Evolutionary conservation across 2,797 vertebrate genomes (phyloP).

Genomic region (Xiphorhynchus erythropygius): DNA sequence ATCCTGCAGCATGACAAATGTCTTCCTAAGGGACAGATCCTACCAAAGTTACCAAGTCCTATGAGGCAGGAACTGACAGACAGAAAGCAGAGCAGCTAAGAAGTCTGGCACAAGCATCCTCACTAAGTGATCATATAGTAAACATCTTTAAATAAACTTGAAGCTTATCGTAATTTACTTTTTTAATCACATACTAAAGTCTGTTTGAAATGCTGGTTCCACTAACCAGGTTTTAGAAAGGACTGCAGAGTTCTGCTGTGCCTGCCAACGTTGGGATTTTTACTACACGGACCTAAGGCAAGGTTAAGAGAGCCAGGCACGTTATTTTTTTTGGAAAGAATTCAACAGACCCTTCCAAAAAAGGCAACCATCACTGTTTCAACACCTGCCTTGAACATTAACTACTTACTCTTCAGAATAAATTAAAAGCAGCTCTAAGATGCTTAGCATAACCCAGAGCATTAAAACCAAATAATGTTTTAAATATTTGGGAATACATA

Average conservation of each 20-base stretch:
- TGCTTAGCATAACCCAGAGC: neutral
- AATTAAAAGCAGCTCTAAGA: slow-evolving; percentile 1
- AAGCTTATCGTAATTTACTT: neutral
- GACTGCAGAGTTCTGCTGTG: slow-evolving; percentile 50
- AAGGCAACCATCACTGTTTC: slow-evolving; percentile 74
- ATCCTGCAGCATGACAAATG: slow-evolving; percentile 26
- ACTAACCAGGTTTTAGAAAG: slow-evolving; percentile 55
- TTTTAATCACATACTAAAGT: neutral
- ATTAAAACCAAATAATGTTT: neutral
- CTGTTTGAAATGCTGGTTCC: slow-evolving; percentile 53
- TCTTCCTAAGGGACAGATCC: slow-evolving; percentile 51
- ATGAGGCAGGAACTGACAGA: neutral
- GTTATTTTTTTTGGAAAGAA: slow-evolving; percentile 80
- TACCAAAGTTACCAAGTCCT: neutral
- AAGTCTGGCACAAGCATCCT: neutral
- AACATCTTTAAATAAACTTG: neutral
- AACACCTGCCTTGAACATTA: slow-evolving; percentile 79
- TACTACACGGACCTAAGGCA: slow-evolving; percentile 75
- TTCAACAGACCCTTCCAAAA: slow-evolving; percentile 77
- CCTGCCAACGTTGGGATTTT: slow-evolving; percentile 77
- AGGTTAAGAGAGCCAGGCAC: slow-evolving; percentile 75
- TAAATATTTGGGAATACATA: slow-evolving; percentile 5
- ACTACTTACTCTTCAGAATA: slow-evolving; percentile 63
- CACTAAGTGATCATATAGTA: neutral
- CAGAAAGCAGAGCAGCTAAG: neutral